These are phyloP conservation scores for Furcifer pardalis DNA, from an alignment of 2,797 vertebrate genomes.

Conservation along the genomic window DNA sequence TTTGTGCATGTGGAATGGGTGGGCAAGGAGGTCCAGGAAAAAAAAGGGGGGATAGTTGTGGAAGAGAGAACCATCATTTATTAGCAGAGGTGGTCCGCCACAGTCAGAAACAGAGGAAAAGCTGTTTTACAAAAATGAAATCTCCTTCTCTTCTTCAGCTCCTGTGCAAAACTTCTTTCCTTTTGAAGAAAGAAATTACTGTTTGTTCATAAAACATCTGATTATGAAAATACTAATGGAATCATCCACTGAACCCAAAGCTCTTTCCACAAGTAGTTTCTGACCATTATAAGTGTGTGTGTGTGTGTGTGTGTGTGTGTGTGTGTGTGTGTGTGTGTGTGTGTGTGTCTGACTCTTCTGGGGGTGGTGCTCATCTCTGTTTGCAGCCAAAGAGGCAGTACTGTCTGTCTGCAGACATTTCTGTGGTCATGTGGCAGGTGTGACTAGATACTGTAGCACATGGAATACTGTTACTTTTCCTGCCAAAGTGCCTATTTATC, in stretches of 20 bases:
- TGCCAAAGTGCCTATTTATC: no score
- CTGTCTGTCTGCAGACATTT: no score
- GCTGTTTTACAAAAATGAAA: not conserved
- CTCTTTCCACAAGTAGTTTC: not conserved
- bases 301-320: no score
- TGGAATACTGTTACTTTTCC: no score
- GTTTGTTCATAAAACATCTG: not conserved
- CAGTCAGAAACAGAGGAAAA: not conserved
- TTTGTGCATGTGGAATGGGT: not conserved
- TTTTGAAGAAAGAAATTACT: not conserved
- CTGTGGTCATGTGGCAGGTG: no score
- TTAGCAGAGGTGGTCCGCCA: not conserved
- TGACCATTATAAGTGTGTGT: no score
- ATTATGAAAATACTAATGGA: not conserved
- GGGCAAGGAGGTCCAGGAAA: not conserved
- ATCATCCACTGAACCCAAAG: not conserved
- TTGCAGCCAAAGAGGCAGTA: no score
- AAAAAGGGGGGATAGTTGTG: no score
- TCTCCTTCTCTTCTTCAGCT: not conserved
- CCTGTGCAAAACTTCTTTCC: not conserved
- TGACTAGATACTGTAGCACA: no score
- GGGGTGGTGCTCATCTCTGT: no score
- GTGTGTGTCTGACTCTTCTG: no score
- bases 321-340: no score
- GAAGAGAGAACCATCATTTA: not conserved